Percentiles rank a stretch among this genome's conserved stretches.
phyloP scores from a whole-genome alignment of 1,140 invertebrate species.

The Pseudomyrmex concolor region DNA sequence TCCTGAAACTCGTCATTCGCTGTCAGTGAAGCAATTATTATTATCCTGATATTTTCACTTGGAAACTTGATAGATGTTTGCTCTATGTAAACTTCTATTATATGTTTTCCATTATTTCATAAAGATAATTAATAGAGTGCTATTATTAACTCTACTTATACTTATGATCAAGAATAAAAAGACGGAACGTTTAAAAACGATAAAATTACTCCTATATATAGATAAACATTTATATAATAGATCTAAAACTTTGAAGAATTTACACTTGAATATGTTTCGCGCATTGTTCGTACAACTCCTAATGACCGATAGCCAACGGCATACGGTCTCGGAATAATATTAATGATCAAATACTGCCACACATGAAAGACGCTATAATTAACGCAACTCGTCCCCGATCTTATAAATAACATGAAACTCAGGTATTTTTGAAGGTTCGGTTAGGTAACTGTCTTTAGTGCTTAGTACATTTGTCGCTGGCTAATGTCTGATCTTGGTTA shows the following conservation, averaged over 20 bases:
- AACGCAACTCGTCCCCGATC: conserved; percentile 72
- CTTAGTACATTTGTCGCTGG: conserved; percentile 41
- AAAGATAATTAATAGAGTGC: too few species aligned
- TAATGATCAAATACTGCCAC: conserved; percentile 61
- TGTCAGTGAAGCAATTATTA: conserved; percentile 1
- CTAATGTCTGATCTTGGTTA: background rate
- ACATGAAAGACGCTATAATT: conserved; percentile 77
- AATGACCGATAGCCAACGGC: conserved; percentile 63
- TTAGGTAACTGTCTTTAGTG: conserved; percentile 69
- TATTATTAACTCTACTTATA: too few species aligned
- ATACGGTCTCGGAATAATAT: conserved; percentile 50
- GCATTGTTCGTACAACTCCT: conserved; percentile 13
- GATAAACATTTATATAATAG: too few species aligned
- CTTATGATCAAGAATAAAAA: background rate
- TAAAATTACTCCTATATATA: too few species aligned
- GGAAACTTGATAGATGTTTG: background rate
- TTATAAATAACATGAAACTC: conserved; percentile 79
- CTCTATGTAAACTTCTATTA: background rate
- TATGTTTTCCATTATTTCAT: background rate
- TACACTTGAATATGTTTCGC: background rate
- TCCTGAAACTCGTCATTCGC: conserved; percentile 11
- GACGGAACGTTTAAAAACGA: background rate
- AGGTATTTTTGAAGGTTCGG: conserved; percentile 74
- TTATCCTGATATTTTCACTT: conserved; percentile 11
- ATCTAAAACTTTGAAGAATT: too few species aligned